phyloP scores from a whole-genome alignment of 2,797 vertebrate species.

The Sciaenops ocellatus region DNA sequence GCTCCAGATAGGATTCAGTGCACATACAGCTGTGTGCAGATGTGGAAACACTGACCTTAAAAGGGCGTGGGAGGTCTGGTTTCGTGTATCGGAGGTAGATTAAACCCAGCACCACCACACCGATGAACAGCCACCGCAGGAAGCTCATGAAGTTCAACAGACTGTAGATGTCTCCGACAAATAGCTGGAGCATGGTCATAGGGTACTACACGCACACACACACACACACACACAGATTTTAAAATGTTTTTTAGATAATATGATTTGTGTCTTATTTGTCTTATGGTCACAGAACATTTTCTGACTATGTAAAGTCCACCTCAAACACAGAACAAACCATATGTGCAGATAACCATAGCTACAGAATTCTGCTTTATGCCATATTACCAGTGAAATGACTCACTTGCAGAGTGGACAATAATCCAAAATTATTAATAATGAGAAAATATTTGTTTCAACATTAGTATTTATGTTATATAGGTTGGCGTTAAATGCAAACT shows the following conservation, averaged over 20 bases:
- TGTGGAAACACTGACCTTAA: constrained; percentile 88
- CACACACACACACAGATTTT: constrained; percentile 28
- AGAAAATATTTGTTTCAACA: not conserved
- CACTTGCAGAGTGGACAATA: too few relatives aligned
- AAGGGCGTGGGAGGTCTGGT: constrained; percentile 95
- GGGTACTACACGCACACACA: constrained; percentile 87
- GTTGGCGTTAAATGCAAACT: not conserved
- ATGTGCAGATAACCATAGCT: not conserved
- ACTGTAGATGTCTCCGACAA: constrained; percentile 94
- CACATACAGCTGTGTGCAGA: not conserved
- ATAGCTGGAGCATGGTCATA: constrained; percentile 93
- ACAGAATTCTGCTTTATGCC: not conserved
- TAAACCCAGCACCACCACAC: constrained; percentile 93
- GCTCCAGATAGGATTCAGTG: not conserved
- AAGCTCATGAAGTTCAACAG: constrained; percentile 99
- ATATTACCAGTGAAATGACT: not conserved
- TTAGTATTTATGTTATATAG: not conserved
- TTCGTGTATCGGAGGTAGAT: constrained; percentile 94
- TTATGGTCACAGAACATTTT: not conserved
- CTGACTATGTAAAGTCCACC: too few relatives aligned
- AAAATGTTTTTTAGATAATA: not conserved
- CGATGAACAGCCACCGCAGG: constrained; percentile 97
- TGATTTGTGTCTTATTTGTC: not conserved
- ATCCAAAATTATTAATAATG: not conserved
- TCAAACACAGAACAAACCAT: not conserved